Evolutionary conservation across 2,113 vertebrate genomes (phyloP).

Genomic region (Pungitius pungitius): DNA sequence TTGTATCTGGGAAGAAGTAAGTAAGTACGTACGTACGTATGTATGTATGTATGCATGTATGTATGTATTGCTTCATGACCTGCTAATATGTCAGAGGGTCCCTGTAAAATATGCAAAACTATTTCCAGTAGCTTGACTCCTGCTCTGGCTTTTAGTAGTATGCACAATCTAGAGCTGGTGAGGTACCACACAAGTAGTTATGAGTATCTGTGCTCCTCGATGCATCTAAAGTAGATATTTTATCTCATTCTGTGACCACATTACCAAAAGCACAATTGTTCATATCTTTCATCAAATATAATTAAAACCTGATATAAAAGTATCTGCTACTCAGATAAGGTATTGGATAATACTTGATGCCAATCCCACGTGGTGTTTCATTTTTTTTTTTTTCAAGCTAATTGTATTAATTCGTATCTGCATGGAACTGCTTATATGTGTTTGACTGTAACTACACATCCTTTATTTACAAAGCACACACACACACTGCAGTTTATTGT

Average conservation of each 20-base stretch:
- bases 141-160: conserved; percentile 13
- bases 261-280: neutral
- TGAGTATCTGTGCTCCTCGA: neutral
- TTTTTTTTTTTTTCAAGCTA: neutral
- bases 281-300: neutral
- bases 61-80: conserved; percentile 43
- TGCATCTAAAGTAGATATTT: neutral
- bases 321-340: neutral
- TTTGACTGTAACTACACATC: neutral
- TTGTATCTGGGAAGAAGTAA: too few relatives aligned
- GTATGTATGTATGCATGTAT: too few relatives aligned
- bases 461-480: neutral
- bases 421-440: neutral
- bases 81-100: conserved; percentile 41
- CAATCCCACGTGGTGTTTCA: neutral
- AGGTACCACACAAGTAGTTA: neutral
- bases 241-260: conserved; percentile 5
- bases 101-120: conserved; percentile 41
- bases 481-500: neutral
- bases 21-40: too few relatives aligned
- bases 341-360: neutral
- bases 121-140: conserved; percentile 45
- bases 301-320: neutral
- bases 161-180: neutral
- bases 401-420: neutral